Percentiles rank a stretch among this genome's conserved stretches.
phyloP scores from a whole-genome alignment of 2,797 vertebrate genomes.

The Limnodromus scolopaceus region DNA sequence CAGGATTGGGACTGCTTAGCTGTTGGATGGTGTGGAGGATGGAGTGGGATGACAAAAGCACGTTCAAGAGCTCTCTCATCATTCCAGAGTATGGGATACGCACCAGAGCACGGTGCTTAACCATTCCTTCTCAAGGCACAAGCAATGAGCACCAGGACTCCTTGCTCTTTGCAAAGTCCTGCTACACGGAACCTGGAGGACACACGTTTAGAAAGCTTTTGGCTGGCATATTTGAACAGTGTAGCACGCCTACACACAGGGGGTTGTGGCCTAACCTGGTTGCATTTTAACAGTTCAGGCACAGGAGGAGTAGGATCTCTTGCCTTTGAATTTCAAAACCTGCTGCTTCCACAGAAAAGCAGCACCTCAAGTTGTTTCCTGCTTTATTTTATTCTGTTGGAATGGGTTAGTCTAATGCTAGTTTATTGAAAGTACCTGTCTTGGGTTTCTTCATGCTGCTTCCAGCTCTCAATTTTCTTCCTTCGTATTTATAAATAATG shows the following conservation, averaged over 20 bases:
- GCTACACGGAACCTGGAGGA: neutral
- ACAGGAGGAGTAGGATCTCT: neutral
- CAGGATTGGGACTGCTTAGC: neutral
- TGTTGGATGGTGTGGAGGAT: too few relatives aligned
- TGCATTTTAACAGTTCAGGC: neutral
- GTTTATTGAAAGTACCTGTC: neutral
- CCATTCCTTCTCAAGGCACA: neutral
- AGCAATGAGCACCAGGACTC: neutral
- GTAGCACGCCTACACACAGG: neutral
- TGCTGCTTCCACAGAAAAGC: neutral
- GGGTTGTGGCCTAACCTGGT: neutral
- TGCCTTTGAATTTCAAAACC: neutral
- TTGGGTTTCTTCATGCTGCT: neutral
- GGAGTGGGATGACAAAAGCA: neutral
- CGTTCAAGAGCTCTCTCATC: neutral
- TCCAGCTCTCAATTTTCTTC: neutral
- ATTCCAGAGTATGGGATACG: too few relatives aligned
- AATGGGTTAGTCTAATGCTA: neutral
- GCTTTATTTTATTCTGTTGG: neutral
- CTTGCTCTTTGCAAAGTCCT: neutral
- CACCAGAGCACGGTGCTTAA: neutral
- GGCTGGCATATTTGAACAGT: neutral
- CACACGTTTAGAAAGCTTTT: neutral
- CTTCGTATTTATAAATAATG: constrained; percentile 9
- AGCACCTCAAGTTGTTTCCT: neutral